Conservation (phyloP, 2,888 invertebrate species). For the Leptinotarsa peninsularis region DNA sequence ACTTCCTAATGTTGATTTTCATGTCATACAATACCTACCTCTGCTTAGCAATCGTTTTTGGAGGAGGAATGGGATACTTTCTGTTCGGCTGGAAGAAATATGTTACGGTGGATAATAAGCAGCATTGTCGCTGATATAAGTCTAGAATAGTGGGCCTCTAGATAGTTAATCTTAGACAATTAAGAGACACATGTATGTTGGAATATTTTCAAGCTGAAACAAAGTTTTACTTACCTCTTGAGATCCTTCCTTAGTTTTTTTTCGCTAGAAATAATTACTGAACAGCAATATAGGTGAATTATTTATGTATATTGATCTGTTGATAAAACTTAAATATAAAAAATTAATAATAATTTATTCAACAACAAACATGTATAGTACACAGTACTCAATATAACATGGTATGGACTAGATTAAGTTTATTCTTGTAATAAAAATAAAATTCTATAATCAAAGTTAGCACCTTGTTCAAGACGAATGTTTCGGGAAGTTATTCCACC, state of each 20-base stretch:
- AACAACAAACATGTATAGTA: constrained; percentile 51
- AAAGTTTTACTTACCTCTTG: neutral
- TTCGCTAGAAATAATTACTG: too few species aligned
- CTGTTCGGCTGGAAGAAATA: constrained; percentile 96
- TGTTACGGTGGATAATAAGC: constrained; percentile 92
- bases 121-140: constrained; percentile 86
- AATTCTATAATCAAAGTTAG: constrained; percentile 23
- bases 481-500: constrained; percentile 34
- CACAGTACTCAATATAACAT: constrained; percentile 49
- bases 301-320: neutral
- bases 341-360: constrained; percentile 48
- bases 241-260: neutral
- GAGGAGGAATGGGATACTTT: constrained; percentile 93
- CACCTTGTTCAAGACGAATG: constrained; percentile 32
- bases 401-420: constrained; percentile 54
- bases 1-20: constrained; percentile 95
- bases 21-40: constrained; percentile 98
- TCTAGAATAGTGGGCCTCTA: constrained; percentile 29
- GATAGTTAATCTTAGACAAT: constrained; percentile 37
- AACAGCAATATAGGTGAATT: neutral
- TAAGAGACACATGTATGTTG: constrained; percentile 37
- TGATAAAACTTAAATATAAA: constrained; percentile 36
- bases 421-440: constrained; percentile 41
- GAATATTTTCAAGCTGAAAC: neutral
- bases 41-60: constrained; percentile 88